These are phyloP conservation scores for Ivindomyrus marchei DNA, from an alignment of 2,113 vertebrate genomes.

Conservation along the genomic window DNA sequence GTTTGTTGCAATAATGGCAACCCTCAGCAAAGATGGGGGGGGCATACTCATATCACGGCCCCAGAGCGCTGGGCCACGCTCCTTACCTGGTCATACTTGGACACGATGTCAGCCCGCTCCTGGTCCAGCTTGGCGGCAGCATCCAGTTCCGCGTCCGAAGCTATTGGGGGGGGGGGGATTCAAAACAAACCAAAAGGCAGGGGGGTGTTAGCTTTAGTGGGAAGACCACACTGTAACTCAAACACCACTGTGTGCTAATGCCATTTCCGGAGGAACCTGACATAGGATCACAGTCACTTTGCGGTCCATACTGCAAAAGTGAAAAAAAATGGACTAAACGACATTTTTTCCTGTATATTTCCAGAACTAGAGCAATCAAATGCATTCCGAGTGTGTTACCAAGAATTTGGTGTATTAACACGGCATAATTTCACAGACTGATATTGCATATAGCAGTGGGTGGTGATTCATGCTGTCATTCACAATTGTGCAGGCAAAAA, in stretches of 20 bases:
- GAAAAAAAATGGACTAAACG: background rate
- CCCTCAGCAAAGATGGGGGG: background rate
- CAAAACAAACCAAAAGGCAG: background rate
- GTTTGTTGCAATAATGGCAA: background rate
- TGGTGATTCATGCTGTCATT: background rate
- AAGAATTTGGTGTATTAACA: background rate
- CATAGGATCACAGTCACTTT: background rate
- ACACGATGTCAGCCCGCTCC: conserved; percentile 90
- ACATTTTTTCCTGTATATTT: background rate
- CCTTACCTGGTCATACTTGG: conserved; percentile 95
- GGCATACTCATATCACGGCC: background rate
- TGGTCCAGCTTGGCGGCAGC: conserved; percentile 79
- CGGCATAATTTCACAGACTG: background rate
- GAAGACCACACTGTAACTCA: background rate
- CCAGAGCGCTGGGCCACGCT: background rate
- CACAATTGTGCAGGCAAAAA: background rate
- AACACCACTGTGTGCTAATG: background rate
- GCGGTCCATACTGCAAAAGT: background rate
- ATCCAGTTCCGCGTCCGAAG: conserved; percentile 81
- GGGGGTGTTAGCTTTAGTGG: background rate
- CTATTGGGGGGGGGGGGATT: conserved; percentile 46
- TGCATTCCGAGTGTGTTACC: background rate
- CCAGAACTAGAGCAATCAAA: background rate
- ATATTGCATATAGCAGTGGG: background rate
- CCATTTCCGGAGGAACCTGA: background rate